Base-by-base conservation (phyloP, 2,888 invertebrate species). In the Andrena chrysosceles region DNA sequence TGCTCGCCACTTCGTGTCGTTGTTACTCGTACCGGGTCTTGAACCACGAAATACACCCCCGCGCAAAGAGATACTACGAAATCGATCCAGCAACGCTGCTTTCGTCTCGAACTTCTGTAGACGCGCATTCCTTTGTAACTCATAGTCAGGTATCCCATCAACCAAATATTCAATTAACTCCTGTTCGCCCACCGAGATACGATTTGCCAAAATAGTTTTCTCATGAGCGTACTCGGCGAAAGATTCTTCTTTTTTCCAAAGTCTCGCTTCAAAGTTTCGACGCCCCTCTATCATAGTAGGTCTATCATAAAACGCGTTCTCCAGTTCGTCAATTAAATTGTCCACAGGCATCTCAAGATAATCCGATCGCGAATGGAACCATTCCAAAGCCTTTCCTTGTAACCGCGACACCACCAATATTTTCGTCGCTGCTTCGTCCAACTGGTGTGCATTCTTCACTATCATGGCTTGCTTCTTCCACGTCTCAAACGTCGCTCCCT, bases 191-290 rank as follows among this genome's bases (percentile, higher is more conserved):
- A 69, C 33, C 10, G 69, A 59, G n/a, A 69, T 56, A 23, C 56
- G 69, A n/a, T 69, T 56, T 26, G 35, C 69, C 35, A 69, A 16
- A 56, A 69, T 69, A n/a, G 59, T 16, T n/a, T 59, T 69, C 2
- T 69, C 16, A 59, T 69, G 59, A 5, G 42, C 8, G 8, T 59
- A 69, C 16, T 59, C 69, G 3, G 33, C 52, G 8, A 69, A 59
- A 35, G 42, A 5, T 16, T 69, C 69, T 59, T 69, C 69, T 26
- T 4, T 69, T 2, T 26, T 69, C 42, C 42, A 69, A 4, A 59
- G 8, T 26, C 69, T 26, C 26, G 35, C 16, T 7, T 69, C n/a
- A n/a, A 56, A 59, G 6, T 23, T 1, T 2, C 56, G 48, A n/a
- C 60, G 23, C 10, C 8, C 1, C 26, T 35, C 42, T 20, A 70